Conservation (phyloP, 2,888 invertebrate genomes). For the Temnothorax rugatulus region DNA sequence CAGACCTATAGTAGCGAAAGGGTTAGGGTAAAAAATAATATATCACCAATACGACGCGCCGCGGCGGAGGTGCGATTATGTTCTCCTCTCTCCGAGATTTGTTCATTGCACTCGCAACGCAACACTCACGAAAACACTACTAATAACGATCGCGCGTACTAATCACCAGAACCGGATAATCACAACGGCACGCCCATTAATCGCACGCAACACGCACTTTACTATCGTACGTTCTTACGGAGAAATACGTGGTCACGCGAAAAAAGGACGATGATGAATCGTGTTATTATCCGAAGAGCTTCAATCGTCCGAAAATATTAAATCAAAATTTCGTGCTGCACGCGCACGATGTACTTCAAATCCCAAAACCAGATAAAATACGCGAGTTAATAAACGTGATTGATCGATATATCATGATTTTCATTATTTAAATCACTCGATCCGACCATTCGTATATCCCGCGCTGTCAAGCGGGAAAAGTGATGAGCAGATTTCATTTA, state of each 20-base stretch:
- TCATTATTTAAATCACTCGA: neutral
- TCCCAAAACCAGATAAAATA: neutral
- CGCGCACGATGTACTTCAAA: neutral
- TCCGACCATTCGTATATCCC: neutral
- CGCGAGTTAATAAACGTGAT: neutral
- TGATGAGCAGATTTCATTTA: neutral
- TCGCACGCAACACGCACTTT: constrained; percentile 5
- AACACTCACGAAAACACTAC: neutral
- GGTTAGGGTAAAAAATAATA: neutral
- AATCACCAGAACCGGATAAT: constrained; percentile 23
- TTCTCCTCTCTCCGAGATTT: neutral
- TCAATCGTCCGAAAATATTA: neutral
- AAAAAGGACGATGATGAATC: neutral
- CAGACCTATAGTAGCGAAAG: neutral
- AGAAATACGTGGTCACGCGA: neutral
- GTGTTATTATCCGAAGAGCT: neutral
- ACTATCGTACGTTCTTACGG: no score
- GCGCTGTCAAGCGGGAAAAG: neutral
- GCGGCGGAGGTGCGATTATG: no score
- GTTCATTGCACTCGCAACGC: neutral
- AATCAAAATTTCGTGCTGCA: neutral
- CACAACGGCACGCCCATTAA: neutral
- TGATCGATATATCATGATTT: no score
- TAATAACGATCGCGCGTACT: neutral
- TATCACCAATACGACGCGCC: neutral